Evolutionary conservation across 2,113 vertebrate species (phyloP), one percentile per base, ranked within the genome.

Genomic region (Canis aureus): DNA sequence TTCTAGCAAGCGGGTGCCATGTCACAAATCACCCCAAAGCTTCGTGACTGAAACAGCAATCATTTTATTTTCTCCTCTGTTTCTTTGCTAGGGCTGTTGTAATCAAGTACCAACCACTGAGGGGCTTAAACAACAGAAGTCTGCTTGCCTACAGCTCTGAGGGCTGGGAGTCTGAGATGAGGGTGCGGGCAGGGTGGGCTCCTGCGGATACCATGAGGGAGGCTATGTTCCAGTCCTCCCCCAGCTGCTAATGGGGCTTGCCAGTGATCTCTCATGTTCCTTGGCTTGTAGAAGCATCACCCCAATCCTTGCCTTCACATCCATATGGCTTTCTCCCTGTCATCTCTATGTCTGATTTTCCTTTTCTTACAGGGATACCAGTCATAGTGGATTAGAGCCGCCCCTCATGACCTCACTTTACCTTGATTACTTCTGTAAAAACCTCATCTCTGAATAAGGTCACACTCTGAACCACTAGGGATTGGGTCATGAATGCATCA

Each of bases 61-160:
- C 27, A 1, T 20, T 19, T 22, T 11, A 7, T 11, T 7, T 0
- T 29, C 20, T n/a, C 66, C 69, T 53, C 7, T 3, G 2, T 2
- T 27, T 1, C 0, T 60, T 25, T 55, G 11, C 43, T 35, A 8
- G 49, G 5, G 59, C 3, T 13, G 10, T 27, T 2, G 0, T 5
- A 10, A 67, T 59, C 9, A 16, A 43, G 8, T 51, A 0, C 8
- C 2, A 2, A 15, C 2, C 2, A 0, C 9, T 0, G 0, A 27
- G 57, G 0, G 1, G 1, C 15, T 23, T 11, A 13, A 5, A 43
- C 11, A 16, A 32, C 57, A 55, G 27, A 49, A 62, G 5, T 19
- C 2, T 11, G 3, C 20, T 16, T 27, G 49, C 12, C 79, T 11
- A 6, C 22, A 1, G 38, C 29, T 43, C 55, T n/a, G 74, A 15